Percentiles rank a stretch among this genome's conserved stretches.
These are phyloP conservation scores for Xenops minutus DNA, from an alignment of 2,797 vertebrate species.

Conservation along the genomic window DNA sequence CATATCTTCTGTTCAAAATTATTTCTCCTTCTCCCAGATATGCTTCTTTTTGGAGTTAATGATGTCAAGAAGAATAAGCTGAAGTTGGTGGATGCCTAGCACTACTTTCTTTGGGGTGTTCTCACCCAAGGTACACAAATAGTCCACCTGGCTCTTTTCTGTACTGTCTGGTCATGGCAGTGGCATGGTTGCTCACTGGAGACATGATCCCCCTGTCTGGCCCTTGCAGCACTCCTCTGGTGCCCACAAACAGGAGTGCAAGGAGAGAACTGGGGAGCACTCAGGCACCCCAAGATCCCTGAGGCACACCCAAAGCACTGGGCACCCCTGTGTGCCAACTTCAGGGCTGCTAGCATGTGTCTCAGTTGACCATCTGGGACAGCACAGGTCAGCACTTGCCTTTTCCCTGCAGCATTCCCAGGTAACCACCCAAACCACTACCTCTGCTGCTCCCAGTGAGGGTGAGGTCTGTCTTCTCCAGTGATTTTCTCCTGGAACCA, in stretches of 20 bases:
- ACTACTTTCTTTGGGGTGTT: neutral
- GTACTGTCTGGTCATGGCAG: neutral
- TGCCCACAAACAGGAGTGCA: neutral
- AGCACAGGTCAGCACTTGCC: neutral
- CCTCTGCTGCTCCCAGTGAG: neutral
- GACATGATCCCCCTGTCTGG: neutral
- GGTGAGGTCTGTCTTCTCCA: neutral
- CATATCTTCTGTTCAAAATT: neutral
- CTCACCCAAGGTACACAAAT: neutral
- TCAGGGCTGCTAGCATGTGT: neutral
- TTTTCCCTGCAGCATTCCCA: neutral
- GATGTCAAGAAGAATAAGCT: neutral
- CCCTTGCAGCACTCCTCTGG: neutral
- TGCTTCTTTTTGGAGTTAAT: neutral
- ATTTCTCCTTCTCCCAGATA: neutral
- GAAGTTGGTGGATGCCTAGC: neutral
- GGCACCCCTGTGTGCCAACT: neutral
- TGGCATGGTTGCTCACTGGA: accelerated
- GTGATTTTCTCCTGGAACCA: neutral
- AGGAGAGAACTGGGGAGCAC: neutral
- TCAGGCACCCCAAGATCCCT: neutral
- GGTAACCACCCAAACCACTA: neutral
- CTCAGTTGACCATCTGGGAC: neutral
- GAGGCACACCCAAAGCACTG: neutral
- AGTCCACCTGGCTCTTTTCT: neutral